Base-by-base conservation (phyloP, 2,888 invertebrate species). In the Eudasyphora cyanicolor region DNA sequence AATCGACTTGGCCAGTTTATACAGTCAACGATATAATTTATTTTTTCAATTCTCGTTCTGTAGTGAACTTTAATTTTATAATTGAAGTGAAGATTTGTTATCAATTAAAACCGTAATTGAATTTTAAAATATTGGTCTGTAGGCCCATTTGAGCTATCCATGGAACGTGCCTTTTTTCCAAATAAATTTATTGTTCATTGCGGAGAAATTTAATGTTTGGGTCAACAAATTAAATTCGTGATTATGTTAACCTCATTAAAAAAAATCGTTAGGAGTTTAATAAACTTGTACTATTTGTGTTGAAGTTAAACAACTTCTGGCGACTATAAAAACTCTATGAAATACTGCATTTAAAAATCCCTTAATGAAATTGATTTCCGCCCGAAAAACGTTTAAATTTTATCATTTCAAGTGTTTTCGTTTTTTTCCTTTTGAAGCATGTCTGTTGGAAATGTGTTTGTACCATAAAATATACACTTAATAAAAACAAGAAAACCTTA, bases 361-460 rank as follows among this genome's bases (percentile, higher is more conserved):
- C 14, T n/a, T n/a, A 45, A 14, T 5, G 12, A 10, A 38, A 38
- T 38, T 45, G 45, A 45, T 45, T 45, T 45, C 14, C 45, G 45
- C n/a, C n/a, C 4, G 45, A n/a, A n/a, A n/a, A 45, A 14, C n/a
- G 45, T n/a, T n/a, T n/a, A 7, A n/a, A 38, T 38, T 45, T 45
- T 45, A 45, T 45, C n/a, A 45, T 45, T 45, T 45, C n/a, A n/a
- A 45, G n/a, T 45, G 45, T 45, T 45, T 45, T n/a, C n/a, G n/a
- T n/a, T n/a, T n/a, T n/a, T n/a, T n/a, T n/a, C n/a, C n/a, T n/a
- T n/a, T n/a, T n/a, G n/a, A n/a, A n/a, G 6, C 12, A 38, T 12
- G 14, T 12, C 8, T 38, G 38, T 38, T 32, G 32, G 32, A 8
- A 32, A 32, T 8, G 32, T 32, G 4, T 32, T 32, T 6, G 8